These are phyloP conservation scores for Orycteropus afer DNA, from an alignment of 2,113 vertebrate species.

Conservation along the genomic window DNA sequence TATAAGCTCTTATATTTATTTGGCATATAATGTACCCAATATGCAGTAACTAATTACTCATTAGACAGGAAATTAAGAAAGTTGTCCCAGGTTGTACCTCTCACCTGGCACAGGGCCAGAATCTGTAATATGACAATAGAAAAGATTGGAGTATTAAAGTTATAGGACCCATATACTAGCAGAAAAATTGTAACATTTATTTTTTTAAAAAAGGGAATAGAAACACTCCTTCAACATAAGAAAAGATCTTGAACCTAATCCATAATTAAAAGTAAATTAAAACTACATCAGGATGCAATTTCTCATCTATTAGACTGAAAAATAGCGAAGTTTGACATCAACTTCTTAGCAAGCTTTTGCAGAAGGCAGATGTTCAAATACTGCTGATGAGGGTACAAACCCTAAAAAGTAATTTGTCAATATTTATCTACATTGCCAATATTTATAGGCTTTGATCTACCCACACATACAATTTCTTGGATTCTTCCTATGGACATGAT, in stretches of 20 bases:
- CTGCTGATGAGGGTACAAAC: background rate
- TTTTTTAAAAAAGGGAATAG: background rate
- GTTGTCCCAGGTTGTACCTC: background rate
- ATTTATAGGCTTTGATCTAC: background rate
- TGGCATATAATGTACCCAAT: background rate
- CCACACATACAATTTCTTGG: background rate
- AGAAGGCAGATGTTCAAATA: background rate
- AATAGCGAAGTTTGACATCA: background rate
- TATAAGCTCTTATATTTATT: slow-evolving; percentile 19
- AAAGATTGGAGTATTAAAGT: background rate
- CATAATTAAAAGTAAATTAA: slow-evolving; percentile 17
- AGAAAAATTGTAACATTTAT: background rate
- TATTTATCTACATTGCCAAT: background rate
- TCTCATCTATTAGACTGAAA: background rate
- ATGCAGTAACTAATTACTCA: background rate
- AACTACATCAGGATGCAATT: background rate
- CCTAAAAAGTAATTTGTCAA: background rate
- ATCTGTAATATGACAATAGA: background rate
- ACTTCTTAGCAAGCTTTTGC: background rate
- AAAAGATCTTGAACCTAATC: background rate
- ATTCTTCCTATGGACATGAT: background rate
- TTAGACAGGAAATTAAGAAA: background rate
- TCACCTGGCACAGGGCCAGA: background rate
- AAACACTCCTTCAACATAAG: background rate
- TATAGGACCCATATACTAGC: background rate